Evolutionary conservation across 2,888 invertebrate species (phyloP).

Genomic region (Crematogaster levior): DNA sequence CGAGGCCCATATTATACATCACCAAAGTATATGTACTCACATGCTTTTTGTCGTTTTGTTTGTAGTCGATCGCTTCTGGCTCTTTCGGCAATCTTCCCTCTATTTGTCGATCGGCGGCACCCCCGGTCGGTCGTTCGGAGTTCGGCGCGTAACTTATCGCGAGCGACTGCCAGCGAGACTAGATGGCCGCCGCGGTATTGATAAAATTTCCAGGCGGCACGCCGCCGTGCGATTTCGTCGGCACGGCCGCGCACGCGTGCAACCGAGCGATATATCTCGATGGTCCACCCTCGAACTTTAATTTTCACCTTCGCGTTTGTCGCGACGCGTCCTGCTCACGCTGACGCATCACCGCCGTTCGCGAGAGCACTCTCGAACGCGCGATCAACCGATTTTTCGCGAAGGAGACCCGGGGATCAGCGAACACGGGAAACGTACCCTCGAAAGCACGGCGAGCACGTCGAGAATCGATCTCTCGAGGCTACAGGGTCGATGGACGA

Average conservation of each 20-base stretch:
- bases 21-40: slow-evolving; percentile 67
- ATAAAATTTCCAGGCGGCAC: slow-evolving; percentile 81
- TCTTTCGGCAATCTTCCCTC: slow-evolving; percentile 64
- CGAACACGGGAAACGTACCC: not conserved
- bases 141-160: slow-evolving; percentile 75
- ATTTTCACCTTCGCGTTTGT: slow-evolving; percentile 4
- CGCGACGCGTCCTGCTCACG: not conserved
- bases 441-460: slow-evolving; percentile 13
- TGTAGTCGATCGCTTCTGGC: slow-evolving; percentile 57
- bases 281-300: slow-evolving; percentile 62
- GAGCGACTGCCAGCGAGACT: slow-evolving; percentile 79
- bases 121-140: slow-evolving; percentile 54
- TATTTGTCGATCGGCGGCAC: slow-evolving; percentile 44
- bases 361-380: not conserved
- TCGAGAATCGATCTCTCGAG: slow-evolving; percentile 66
- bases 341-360: not conserved
- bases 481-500: slow-evolving; percentile 55
- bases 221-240: slow-evolving; percentile 75
- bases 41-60: too few species aligned
- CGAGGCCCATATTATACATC: not conserved
- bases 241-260: slow-evolving; percentile 61
- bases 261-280: slow-evolving; percentile 63
- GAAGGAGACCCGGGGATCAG: not conserved
- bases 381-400: not conserved
- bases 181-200: slow-evolving; percentile 80